Evolutionary conservation across 1,140 invertebrate genomes (phyloP).

Genomic region (Halyomorpha halys): DNA sequence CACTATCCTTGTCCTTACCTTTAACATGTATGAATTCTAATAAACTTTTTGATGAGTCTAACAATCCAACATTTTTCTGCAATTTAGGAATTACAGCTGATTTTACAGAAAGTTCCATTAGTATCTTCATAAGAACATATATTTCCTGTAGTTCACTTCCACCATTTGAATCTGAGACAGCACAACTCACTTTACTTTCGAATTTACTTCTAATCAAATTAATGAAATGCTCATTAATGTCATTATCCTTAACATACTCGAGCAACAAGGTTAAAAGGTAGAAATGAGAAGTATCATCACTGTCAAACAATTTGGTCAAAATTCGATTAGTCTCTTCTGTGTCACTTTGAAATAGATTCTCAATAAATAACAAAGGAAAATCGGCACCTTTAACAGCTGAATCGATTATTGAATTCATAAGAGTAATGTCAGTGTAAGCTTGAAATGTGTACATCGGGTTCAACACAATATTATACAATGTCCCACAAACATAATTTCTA

Average conservation of each 20-base stretch:
- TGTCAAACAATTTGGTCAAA: neutral
- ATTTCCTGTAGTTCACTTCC: neutral
- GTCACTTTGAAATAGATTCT: neutral
- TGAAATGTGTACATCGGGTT: too few relatives aligned
- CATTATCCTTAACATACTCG: neutral
- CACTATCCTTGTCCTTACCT: neutral
- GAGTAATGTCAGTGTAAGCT: neutral
- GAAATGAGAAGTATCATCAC: neutral
- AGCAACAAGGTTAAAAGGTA: neutral
- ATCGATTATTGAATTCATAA: neutral
- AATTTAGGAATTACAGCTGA: neutral
- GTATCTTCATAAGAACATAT: neutral
- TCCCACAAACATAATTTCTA: constrained; percentile 2
- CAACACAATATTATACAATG: neutral
- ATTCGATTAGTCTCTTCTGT: neutral
- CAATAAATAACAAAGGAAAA: constrained; percentile 1
- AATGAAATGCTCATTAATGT: neutral
- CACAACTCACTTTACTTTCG: neutral
- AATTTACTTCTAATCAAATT: neutral
- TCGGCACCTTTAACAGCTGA: neutral
- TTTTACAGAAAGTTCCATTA: neutral
- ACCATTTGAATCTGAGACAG: neutral
- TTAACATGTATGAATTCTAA: neutral
- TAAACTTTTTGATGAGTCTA: neutral
- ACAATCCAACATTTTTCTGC: neutral